Conservation (phyloP, 2,113 vertebrate species). For the Vulpes vulpes region DNA sequence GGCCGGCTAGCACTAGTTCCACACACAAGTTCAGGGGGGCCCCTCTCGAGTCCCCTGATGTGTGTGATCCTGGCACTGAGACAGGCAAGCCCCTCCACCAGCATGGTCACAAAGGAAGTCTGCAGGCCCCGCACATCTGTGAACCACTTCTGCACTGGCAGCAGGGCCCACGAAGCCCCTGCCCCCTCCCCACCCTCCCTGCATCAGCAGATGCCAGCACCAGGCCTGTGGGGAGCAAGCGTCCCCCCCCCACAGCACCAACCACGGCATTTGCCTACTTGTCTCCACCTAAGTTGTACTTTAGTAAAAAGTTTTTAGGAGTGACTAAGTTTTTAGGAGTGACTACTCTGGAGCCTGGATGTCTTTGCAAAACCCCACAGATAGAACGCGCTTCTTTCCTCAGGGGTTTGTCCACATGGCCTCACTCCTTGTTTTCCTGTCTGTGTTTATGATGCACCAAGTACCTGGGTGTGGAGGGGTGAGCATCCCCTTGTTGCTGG, state of each 20-base stretch:
- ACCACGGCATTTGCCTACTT: not conserved
- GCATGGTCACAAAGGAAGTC: not conserved
- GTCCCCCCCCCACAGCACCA: too few species aligned
- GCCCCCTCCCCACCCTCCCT: too few species aligned
- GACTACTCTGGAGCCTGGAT: not conserved
- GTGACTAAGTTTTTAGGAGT: not conserved
- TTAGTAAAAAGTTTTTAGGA: not conserved
- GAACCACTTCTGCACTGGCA: not conserved
- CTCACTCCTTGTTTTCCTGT: not conserved
- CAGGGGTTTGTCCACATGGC: not conserved
- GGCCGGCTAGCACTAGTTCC: not conserved
- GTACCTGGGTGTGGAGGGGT: not conserved
- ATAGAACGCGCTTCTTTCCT: too few species aligned
- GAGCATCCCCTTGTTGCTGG: not conserved
- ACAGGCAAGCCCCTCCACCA: not conserved
- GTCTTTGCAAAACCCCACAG: not conserved
- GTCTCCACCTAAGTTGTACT: not conserved
- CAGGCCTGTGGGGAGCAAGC: not conserved
- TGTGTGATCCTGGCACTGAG: not conserved
- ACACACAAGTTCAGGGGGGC: not conserved
- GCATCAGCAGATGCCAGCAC: not conserved
- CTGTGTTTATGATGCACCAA: not conserved
- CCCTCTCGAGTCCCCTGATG: not conserved
- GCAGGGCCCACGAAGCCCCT: not conserved
- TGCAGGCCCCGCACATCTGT: not conserved